Evolutionary conservation across 2,888 invertebrate genomes (phyloP), one percentile per base, ranked within the genome.

Genomic region (Stictocephala bisonia): DNA sequence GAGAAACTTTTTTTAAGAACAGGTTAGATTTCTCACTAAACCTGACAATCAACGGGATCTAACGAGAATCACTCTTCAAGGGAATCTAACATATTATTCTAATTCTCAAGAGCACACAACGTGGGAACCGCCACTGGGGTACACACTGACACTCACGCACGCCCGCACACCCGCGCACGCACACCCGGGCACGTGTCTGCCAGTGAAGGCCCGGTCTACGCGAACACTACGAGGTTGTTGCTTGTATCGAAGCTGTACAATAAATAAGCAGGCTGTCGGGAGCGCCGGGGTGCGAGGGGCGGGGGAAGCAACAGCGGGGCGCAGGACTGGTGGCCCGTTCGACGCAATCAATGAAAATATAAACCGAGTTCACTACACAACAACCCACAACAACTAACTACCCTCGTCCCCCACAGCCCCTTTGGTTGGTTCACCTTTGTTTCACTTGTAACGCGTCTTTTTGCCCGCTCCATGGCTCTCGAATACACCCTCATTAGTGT

Each of bases 301-400:
- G 64, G 70, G 64, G 64, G 66, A 64, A 73, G 70, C 44, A 68
- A 24, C 51, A 13, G 35, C 26, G 60, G 13, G 48, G 73, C 73
- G 73, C 73, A 73, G 70, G 73, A 64, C 70, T 73, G 26, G 64
- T 48, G 66, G 64, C 48, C 53, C 53, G 72, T 31, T 58, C 68
- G 66, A 24, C 72, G 77, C 78, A 78, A 78, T 78, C 78, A 78
- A 78, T 78, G 78, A 78, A 78, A 78, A 78, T 78, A 78, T 78
- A 78, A 78, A 78, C 77, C 75, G 70, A 66, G 70, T 73, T 41
- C 70, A 73, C 70, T 64, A 70, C 73, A 73, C 73, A 73, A 73
- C 73, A 73, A 70, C 72, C 50, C 64, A 64, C 64, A 64, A 64
- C 64, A 64, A 64, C 72, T 64, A 51, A 66, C 66, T 72, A 40